Evolutionary conservation across 1,140 invertebrate species (phyloP), one percentile per base, ranked within the genome.

Genomic region (Heliconius hewitsoni): DNA sequence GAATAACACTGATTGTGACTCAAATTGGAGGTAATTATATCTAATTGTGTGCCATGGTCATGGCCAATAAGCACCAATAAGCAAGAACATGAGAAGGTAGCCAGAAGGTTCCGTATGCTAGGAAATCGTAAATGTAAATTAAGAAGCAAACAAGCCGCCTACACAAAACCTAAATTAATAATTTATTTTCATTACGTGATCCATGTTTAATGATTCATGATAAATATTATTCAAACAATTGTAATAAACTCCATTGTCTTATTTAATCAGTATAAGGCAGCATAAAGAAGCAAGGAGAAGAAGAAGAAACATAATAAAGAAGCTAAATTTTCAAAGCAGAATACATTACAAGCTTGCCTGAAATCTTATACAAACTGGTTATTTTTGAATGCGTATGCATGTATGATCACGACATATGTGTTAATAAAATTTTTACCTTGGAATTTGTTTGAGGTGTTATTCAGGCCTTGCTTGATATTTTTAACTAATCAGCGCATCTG

Each of bases 21-120:
- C 88, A 93, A 93, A 94, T 94, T 93, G 91, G 90, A 91, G 89
- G 87, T 93, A 94, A 94, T 94, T 93, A 93, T 88, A 90, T 88
- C 91, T 93, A 94, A 94, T 93, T 93, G 90, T 84, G 60, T 90
- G 85, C 85, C 92, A 94, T 83, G 93, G 93, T 92, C 93, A 94
- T 92, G 93, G 93, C 89, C 91, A 94, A 94, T 94, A 94, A 94
- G 90, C 92, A 93, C 90, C 91, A 92, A 93, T 91, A 93, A 89
- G 92, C 91, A 89, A 88, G 85, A 88, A 88, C 84, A 90, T 90
- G 87, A 81, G 88, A 92, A 92, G 89, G 90, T 90, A 78, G 75
- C 74, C 74, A 82, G 86, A 89, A 91, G 88, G 89, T 90, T 88
- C 78, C 71, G 57, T 55, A 27, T 73, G 50, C 84, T 76, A 71